Evolutionary conservation across 2,797 vertebrate species (phyloP), one percentile per base, ranked within the genome.

Genomic region (Arrhamphus sclerolepis): DNA sequence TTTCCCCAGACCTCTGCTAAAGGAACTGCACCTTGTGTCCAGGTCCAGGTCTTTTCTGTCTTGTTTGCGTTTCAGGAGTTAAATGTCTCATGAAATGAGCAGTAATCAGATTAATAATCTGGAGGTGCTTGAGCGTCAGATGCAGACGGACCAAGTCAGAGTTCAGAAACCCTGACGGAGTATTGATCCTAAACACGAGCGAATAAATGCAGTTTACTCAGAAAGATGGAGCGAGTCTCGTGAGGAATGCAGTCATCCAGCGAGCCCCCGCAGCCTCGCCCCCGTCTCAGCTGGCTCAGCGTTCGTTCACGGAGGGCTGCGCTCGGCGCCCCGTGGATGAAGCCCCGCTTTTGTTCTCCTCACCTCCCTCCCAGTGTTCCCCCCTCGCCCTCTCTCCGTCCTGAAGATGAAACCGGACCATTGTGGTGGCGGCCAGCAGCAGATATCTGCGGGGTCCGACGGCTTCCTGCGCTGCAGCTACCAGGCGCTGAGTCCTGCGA

Each of bases 401-500:
- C 68, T 70, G 34, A 66, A 71, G 85, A 91, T 86, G 83, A 91
- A 89, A 84, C 85, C 59, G 29, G 70, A 66, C 86, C 84, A 89
- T 90, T 92, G 91, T 92, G 65, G 34, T 78, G 72, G 72, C 56
- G 50, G 26, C 69, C 78, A n/a, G 40, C 72, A 66, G 80, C 77
- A 56, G 71, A 53, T 20, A 16, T 53, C 58, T 65, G 75, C 81
- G 70, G 43, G 41, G 60, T 72, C 72, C 64, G 72, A 74, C 60
- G 78, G 57, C 63, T 19, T 20, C 21, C 57, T 41, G 52, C 6
- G 54, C 62, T 59, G 29, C 46, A 39, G 57, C 31, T 40, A 31
- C 47, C 60, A 48, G 69, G 48, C 53, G 24, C 39, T 49, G 0
- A n/a, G n/a, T n/a, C n/a, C n/a, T n/a, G n/a, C n/a, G n/a, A n/a